phyloP scores from a whole-genome alignment of 2,797 vertebrate species.

The Pseudomugil gertrudae region DNA sequence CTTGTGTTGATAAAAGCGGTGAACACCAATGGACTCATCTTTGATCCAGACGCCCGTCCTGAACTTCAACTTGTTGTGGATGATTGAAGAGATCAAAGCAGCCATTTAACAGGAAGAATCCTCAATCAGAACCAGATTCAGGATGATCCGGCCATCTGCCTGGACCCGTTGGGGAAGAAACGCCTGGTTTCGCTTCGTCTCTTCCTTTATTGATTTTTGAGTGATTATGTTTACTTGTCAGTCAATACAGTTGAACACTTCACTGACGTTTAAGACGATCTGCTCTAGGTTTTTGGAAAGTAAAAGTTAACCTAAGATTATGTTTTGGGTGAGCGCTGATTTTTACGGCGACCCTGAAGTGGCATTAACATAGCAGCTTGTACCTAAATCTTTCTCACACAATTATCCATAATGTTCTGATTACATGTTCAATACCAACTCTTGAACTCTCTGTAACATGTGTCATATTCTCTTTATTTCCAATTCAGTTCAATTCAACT shows the following conservation, averaged over 20 bases:
- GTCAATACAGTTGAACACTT: constrained; percentile 33
- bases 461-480: too few relatives aligned
- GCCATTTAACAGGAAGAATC: not conserved
- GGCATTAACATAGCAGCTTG: not conserved
- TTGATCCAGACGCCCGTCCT: not conserved
- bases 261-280: constrained; percentile 5
- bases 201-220: constrained; percentile 42
- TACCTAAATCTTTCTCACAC: too few relatives aligned
- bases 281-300: not conserved
- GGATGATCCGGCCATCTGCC: too few relatives aligned
- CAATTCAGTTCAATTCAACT: too few relatives aligned
- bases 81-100: not conserved
- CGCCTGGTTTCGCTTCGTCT: not conserved
- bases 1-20: not conserved
- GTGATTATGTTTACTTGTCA: constrained; percentile 10
- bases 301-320: constrained; percentile 15
- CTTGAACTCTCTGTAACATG: too few relatives aligned
- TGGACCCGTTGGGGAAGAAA: not conserved
- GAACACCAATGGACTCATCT: too few relatives aligned
- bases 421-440: too few relatives aligned
- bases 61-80: not conserved
- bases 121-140: not conserved
- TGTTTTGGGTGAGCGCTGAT: not conserved
- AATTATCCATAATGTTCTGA: too few relatives aligned
- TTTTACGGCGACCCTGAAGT: not conserved